These are phyloP conservation scores for Rhinoderma darwinii DNA, from an alignment of 2,113 vertebrate genomes.

Conservation along the genomic window DNA sequence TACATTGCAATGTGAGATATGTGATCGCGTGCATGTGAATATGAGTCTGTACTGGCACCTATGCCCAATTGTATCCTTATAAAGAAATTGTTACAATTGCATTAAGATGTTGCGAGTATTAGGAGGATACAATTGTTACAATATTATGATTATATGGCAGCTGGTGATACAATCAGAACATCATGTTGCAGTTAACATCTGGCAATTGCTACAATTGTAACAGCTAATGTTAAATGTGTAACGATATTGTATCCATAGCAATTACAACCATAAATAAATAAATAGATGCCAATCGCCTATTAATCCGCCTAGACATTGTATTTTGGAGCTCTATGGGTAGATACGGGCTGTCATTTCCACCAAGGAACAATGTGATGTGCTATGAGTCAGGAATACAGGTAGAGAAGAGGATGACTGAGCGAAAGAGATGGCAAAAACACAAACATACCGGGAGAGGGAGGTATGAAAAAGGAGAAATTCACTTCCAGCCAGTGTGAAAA, in stretches of 20 bases:
- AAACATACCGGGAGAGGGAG: conserved; percentile 53
- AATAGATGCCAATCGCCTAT: background rate
- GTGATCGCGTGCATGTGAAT: background rate
- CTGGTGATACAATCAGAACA: background rate
- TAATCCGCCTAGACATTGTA: background rate
- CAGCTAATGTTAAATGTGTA: background rate
- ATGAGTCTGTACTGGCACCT: background rate
- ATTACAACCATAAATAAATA: background rate
- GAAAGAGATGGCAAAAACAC: conserved; percentile 13
- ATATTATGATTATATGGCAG: background rate
- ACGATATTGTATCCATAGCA: background rate
- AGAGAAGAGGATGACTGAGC: background rate
- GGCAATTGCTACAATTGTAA: too few species aligned
- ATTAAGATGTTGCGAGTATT: too few species aligned
- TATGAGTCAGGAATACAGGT: conserved; percentile 15
- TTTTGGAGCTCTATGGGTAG: background rate
- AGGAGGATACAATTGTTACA: background rate
- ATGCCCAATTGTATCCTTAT: background rate
- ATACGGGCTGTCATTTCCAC: conserved; percentile 1
- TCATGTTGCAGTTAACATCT: background rate
- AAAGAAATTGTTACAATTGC: background rate
- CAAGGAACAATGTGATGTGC: background rate
- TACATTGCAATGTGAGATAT: background rate
- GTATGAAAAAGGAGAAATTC: conserved; percentile 33
- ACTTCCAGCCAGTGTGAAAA: conserved; percentile 33